Conservation (phyloP, 2,113 vertebrate genomes). For the Pungitius pungitius region DNA sequence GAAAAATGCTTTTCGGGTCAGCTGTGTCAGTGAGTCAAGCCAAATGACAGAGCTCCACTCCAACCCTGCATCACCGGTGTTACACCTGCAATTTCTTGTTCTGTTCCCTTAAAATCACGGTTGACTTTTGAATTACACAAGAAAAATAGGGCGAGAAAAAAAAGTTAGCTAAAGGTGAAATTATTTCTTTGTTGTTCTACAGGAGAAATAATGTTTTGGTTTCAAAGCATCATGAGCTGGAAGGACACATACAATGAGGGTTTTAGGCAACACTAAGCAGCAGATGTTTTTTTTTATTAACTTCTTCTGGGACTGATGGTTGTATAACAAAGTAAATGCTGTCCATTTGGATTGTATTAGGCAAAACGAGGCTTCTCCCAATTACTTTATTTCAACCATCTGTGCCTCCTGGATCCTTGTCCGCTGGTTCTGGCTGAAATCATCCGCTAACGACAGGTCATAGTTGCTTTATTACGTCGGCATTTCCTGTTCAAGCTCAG, state of each 20-base stretch:
- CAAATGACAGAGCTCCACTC: constrained; percentile 51
- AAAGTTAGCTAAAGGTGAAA: background rate
- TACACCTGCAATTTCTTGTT: constrained; percentile 23
- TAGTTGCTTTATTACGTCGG: constrained; percentile 21
- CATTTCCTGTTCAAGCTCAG: constrained; percentile 35
- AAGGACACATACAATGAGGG: background rate
- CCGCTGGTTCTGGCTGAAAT: constrained; percentile 33
- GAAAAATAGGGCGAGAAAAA: constrained; percentile 14
- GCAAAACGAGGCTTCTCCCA: constrained; percentile 1
- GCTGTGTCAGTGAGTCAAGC: constrained; percentile 33
- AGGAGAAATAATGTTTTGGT: background rate
- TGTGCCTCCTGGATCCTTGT: background rate
- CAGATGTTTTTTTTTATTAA: constrained; percentile 37
- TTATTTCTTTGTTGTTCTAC: background rate
- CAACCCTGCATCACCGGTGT: constrained; percentile 18
- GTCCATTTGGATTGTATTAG: constrained; percentile 30
- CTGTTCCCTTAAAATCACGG: constrained; percentile 9
- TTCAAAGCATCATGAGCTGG: constrained; percentile 1
- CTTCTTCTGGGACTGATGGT: constrained; percentile 12
- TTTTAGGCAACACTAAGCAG: constrained; percentile 15
- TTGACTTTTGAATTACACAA: background rate
- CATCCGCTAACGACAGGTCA: constrained; percentile 25
- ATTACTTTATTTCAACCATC: constrained; percentile 10
- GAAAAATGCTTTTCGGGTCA: constrained; percentile 29
- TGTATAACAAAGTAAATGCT: constrained; percentile 29